phyloP scores from a whole-genome alignment of 2,797 vertebrate species.

The Nyctibius grandis region DNA sequence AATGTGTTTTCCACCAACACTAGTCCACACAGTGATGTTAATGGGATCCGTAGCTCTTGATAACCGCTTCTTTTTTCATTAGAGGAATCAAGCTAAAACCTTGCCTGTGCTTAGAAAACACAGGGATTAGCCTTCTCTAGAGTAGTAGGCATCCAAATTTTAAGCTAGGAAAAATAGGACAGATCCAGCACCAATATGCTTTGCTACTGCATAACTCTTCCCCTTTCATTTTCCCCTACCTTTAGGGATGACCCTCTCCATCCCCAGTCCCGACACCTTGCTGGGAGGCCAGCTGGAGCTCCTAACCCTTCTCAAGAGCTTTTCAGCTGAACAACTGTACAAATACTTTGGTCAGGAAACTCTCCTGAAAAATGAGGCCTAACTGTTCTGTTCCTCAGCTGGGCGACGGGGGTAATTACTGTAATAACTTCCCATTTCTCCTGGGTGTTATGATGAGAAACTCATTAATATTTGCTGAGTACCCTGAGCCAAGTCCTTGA shows the following conservation, averaged over 20 bases:
- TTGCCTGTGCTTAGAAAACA: background rate
- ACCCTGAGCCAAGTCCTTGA: constrained; percentile 22
- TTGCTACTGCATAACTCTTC: background rate
- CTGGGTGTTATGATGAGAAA: constrained; percentile 32
- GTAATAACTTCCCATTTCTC: constrained; percentile 7
- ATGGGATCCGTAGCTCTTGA: background rate
- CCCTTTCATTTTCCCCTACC: background rate
- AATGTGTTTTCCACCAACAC: background rate
- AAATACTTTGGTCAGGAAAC: constrained; percentile 37
- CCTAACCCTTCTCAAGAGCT: background rate
- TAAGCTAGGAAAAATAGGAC: background rate
- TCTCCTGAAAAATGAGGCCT: constrained; percentile 10
- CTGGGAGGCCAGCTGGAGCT: background rate
- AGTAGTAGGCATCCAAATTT: background rate
- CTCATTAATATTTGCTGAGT: constrained; percentile 31
- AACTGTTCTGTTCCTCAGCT: background rate
- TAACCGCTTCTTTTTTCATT: background rate
- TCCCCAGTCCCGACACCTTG: accelerated
- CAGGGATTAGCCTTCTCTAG: background rate
- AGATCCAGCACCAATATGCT: background rate
- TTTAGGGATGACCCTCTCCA: background rate
- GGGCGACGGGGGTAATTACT: background rate
- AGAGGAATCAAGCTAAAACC: background rate
- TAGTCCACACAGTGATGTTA: background rate
- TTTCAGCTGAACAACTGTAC: background rate